Evolutionary conservation across 2,888 invertebrate species (phyloP), one percentile per base, ranked within the genome.

Genomic region (Nomada goodeniana): DNA sequence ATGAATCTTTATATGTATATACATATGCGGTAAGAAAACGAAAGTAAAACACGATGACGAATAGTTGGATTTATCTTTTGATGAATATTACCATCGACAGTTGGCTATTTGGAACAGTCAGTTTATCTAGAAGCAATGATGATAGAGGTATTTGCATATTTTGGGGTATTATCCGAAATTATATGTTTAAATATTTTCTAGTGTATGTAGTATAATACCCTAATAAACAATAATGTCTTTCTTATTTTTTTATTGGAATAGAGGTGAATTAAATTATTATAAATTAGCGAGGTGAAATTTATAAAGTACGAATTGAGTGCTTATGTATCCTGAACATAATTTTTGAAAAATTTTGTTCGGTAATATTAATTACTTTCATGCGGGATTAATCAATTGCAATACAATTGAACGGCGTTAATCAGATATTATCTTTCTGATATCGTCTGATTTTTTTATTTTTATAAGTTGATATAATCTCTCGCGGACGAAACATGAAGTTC

Each of bases 381-480:
- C 11, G 10, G 18, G 50, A 50, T 20, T 50, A 36, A 65, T 47
- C 7, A 18, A 5, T 65, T 36, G 73, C 29, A 23, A 59, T 29
- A 11, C 55, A 44, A 57, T 64, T 26, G 47, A n/a, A 52, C 5
- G 71, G 10, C 11, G 61, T 52, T 71, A 67, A 29, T 9, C 4
- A 9, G 59, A 50, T 50, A 50, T 36, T 67, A 67, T 67, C 67
- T 74, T 42, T 36, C 11, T 18, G 55, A 68, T 42, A 42, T 18
- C 7, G 23, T 44, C 44, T 18, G 4, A 13, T 59, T 50, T 36
- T 50, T 36, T 74, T 13, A n/a, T n/a, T 5, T 71, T 23, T 20
- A 42, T n/a, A 52, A 11, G 23, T 18, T 57, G 57, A 69, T 69
- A 29, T 7, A 18, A 11, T 20, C 18, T 57, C 7, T 20, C 5